Evolutionary conservation across 2,888 invertebrate species (phyloP), one percentile per base, ranked within the genome.

Genomic region (Hypomecis punctinalis): DNA sequence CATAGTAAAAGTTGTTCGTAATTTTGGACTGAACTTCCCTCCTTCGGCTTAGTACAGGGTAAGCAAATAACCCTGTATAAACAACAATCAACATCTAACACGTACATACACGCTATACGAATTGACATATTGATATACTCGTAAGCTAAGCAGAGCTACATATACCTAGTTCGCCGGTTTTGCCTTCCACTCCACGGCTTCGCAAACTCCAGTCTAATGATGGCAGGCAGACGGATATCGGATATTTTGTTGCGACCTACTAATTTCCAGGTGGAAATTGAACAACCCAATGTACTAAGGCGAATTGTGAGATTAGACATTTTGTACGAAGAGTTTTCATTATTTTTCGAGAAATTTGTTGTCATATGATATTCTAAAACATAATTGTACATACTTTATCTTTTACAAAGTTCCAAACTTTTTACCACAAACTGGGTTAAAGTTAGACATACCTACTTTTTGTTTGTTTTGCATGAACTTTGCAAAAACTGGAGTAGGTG

Each of bases 231-330:
- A 73, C 69, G 77, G 72, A 79, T 80, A 81, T 80, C 78, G 70
- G 71, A 76, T 76, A 76, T 78, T 78, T 74, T 72, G 66, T 63
- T 69, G 70, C 76, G 75, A 75, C 76, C 74, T 68, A 69, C 70
- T 80, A 71, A 83, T 83, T 83, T 84, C 79, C 80, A 75, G 70
- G 70, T 72, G 72, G 76, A 75, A 77, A 83, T 83, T 81, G 73
- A 66, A 68, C 73, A 73, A 77, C 77, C 74, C 36, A n/a, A 36
- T 13, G 37, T 11, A 45, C 23, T 23, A 13, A 55, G 1, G 13
- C 13, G n/a, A 11, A 46, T 37, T 45, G 23, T 36, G 6, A 6
- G 11, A 13, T 46, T 11, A 45, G 36, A 45, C 37, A 9, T 37
- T 11, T 37, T 9, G 6, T 5, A 37, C 5, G 5, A 11, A 0